Base-by-base conservation (phyloP, 2,888 invertebrate genomes). In the Tholera decimalis region DNA sequence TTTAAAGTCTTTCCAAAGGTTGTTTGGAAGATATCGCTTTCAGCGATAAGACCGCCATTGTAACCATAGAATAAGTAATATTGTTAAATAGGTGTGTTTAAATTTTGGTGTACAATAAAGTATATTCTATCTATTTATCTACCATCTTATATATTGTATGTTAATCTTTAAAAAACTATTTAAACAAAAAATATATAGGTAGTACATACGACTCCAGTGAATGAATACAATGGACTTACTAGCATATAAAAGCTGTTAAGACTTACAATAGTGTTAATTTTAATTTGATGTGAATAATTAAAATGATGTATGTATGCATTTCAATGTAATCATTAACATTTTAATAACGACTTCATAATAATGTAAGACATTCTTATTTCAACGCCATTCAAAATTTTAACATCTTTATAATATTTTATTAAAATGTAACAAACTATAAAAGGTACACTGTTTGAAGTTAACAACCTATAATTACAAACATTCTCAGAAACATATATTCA, bases 231-330 rank as follows among this genome's bases (percentile, higher is more conserved):
- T 39, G 15, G 35, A n/a, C 35, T 24, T 20, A 33, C 26, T 18
- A 20, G 22, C 9, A 44, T 11, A 35, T 56, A 47, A 39, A 26
- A 39, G 15, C 11, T 58, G 59, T 58, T 33, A 65, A 22, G 2
- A 22, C 60, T 47, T 15, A 65, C 59, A 47, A 39, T 39, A n/a
- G 30, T 51, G 63, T 51, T 70, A 70, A 70, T 76, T 76, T 63
- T 50, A 76, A 41, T 51, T 69, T 50, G 33, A 54, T 76, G 30
- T 63, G 41, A 63, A 75, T 58, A 56, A 75, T 76, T 55, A 58
- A 51, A 50, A 51, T 71, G 37, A 55, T 62, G 18, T 37, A 55
- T 49, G 35, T 33, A 46, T 50, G 28, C 18, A 51, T n/a, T n/a
- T n/a, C n/a, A 49, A 47, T 33, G 28, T 60, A 51, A 43, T 56